Evolutionary conservation across 2,113 vertebrate genomes (phyloP), one percentile per base, ranked within the genome.

Genomic region (Delphinus delphis): DNA sequence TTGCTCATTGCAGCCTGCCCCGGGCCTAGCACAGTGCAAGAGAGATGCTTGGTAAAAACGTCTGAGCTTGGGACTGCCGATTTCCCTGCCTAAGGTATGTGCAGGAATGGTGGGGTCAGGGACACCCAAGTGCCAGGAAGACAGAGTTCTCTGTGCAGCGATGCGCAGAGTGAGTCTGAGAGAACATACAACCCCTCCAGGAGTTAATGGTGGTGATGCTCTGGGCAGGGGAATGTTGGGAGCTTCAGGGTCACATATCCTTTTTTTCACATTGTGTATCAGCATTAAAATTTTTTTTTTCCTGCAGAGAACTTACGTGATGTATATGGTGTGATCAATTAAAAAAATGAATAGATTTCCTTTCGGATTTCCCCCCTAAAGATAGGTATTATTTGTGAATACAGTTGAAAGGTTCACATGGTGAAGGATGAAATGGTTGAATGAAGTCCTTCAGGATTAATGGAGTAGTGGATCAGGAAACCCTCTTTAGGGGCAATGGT

Each of bases 121-220:
- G 60, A 31, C 28, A 10, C 26, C 11, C 36, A 50, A 65, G 93
- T 41, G 8, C 36, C 31, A 63, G 44, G 31, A 20, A 23, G 36
- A 41, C 4, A 80, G 50, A 84, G 13, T 33, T 68, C 25, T 3
- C 6, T 9, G 50, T 28, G 18, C 68, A 11, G 1, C 14, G 2
- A 7, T 8, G 21, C 26, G 8, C 0, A 2, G 47, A 44, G 13
- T 6, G 11, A 83, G 58, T 17, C 6, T 55, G 21, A 62, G n/a
- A 25, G 47, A n/a, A 5, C 3, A 1, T 15, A 6, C 14, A 12
- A 2, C 38, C 23, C 17, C 1, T 0, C 4, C 25, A 62, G 5
- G 53, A 53, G n/a, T 33, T 36, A 23, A 18, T 33, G 25, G 21
- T 3, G 15, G 20, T 38, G 3, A 36, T 25, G 7, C 23, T 47